A percentile compares a stretch with the other conserved stretches of the same genome.
phyloP scores from a whole-genome alignment of 2,888 invertebrate species.

The Rhagophthalmus giganteus region DNA sequence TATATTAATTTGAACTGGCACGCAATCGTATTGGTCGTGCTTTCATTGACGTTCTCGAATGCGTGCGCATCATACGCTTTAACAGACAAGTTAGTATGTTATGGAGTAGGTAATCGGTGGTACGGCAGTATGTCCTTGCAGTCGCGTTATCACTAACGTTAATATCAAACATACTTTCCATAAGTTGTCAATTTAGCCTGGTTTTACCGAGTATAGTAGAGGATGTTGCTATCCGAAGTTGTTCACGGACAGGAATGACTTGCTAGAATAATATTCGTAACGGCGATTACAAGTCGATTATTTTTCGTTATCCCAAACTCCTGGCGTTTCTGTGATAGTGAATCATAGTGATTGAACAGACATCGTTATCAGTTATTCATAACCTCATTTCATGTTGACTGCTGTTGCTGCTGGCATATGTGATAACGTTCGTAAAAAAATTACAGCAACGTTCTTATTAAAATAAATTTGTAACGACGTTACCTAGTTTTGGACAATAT shows the following conservation, averaged over 20 bases:
- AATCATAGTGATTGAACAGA: neutral
- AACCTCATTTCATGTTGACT: no score
- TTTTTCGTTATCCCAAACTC: slow-evolving; percentile 1
- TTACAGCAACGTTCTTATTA: neutral
- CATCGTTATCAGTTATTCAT: no score
- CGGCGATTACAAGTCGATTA: neutral
- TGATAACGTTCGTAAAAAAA: neutral
- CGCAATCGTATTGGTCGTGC: neutral
- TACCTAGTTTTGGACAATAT: no score
- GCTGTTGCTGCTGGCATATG: no score
- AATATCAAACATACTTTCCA: slow-evolving; percentile 16
- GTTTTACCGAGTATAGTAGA: slow-evolving; percentile 9
- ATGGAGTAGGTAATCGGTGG: no score
- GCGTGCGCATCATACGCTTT: slow-evolving; percentile 9
- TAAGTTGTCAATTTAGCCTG: slow-evolving; percentile 11
- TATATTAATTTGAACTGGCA: no score
- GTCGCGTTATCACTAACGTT: slow-evolving; percentile 1
- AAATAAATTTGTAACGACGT: no score
- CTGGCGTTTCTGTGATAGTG: slow-evolving; percentile 1
- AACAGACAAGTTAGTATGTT: slow-evolving; percentile 5
- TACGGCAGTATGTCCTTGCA: slow-evolving; percentile 7
- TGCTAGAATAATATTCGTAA: slow-evolving; percentile 13
- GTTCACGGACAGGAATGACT: slow-evolving; percentile 12
- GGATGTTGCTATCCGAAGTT: slow-evolving; percentile 15
- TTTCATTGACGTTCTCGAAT: slow-evolving; percentile 2